Percentiles rank a stretch among this genome's conserved stretches.
Conservation (phyloP, 2,113 vertebrate genomes). For the Panthera tigris region DNA sequence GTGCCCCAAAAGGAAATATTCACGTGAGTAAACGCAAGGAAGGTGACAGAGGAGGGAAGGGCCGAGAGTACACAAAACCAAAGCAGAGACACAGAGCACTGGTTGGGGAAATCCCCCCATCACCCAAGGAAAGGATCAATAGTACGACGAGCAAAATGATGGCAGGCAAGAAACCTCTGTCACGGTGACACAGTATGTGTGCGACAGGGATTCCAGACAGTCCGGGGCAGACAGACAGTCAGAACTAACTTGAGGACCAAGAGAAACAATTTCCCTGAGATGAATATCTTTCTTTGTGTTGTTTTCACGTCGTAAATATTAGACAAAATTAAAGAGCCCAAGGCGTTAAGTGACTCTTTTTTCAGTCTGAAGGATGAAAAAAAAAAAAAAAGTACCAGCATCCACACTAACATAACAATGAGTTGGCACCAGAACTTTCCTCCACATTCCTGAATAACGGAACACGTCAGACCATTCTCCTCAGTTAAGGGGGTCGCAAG, state of each 20-base stretch:
- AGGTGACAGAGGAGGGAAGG: background rate
- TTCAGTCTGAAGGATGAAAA: background rate
- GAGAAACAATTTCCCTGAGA: background rate
- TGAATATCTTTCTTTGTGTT: background rate
- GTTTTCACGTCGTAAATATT: background rate
- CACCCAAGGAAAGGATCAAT: too few relatives aligned
- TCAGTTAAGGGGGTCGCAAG: background rate
- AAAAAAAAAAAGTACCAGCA: background rate
- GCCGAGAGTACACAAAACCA: background rate
- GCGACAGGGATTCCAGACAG: too few relatives aligned
- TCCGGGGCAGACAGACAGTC: background rate
- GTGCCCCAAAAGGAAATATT: background rate
- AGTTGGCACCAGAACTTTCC: slow-evolving; percentile 18
- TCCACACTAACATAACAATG: background rate
- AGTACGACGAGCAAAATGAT: background rate
- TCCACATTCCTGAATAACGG: background rate
- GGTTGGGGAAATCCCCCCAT: too few relatives aligned
- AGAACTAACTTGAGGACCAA: too few relatives aligned
- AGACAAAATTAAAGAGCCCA: background rate
- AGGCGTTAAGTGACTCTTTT: background rate
- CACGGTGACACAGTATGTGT: rapidly evolving
- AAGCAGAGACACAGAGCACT: background rate
- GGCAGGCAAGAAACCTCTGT: background rate
- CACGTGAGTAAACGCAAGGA: too few relatives aligned
- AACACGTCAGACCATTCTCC: background rate